phyloP scores from a whole-genome alignment of 2,888 invertebrate genomes.

The Pollenia labialis region DNA sequence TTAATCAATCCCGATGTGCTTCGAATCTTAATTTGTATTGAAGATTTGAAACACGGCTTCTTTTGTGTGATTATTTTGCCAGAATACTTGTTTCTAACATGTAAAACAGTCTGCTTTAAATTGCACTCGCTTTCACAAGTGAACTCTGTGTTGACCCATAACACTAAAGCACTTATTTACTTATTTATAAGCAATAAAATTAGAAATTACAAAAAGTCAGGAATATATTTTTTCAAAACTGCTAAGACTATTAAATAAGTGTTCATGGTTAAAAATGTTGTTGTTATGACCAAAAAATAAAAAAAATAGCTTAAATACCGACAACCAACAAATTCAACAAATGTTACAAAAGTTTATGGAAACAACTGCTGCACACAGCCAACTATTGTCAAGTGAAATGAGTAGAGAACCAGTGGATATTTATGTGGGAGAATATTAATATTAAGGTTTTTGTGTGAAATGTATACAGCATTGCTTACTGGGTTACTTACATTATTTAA shows the following conservation, averaged over 20 bases:
- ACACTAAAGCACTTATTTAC: too few species aligned
- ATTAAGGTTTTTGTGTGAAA: too few species aligned
- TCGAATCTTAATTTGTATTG: too few species aligned
- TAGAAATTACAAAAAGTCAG: slow-evolving; percentile 26
- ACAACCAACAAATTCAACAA: slow-evolving; percentile 15
- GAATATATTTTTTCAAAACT: slow-evolving; percentile 19
- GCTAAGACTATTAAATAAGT: not conserved
- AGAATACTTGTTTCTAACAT: too few species aligned
- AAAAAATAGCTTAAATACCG: not conserved
- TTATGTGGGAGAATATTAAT: too few species aligned
- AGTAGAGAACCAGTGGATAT: not conserved
- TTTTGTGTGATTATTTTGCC: too few species aligned
- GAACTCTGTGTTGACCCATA: too few species aligned
- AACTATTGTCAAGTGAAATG: not conserved
- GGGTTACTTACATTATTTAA: slow-evolving; percentile 10
- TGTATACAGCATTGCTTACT: slow-evolving; percentile 10
- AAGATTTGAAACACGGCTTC: too few species aligned
- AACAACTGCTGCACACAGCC: not conserved
- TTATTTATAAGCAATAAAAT: slow-evolving; percentile 6
- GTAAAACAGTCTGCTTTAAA: too few species aligned
- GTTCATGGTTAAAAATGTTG: slow-evolving; percentile 6
- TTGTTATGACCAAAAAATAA: not conserved
- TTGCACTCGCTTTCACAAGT: too few species aligned
- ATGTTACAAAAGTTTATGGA: not conserved
- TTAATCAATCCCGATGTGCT: too few species aligned